Evolutionary conservation across 2,797 vertebrate species (phyloP), one percentile per base, ranked within the genome.

Genomic region (Rhabdophis nuchalis): DNA sequence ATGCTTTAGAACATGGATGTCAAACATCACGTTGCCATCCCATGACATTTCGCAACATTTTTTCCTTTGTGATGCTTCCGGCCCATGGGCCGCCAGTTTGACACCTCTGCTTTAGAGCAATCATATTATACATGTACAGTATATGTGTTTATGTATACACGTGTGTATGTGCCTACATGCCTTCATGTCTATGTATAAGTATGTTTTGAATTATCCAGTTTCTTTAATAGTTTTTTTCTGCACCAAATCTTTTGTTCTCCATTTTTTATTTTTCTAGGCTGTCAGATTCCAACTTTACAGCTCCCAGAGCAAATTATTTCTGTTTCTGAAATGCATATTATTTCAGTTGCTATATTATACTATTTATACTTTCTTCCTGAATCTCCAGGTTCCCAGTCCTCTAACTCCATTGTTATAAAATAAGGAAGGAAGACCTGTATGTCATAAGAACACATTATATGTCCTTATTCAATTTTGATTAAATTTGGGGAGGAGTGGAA

Each of bases 401-500:
- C 95, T 11, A 4, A 61, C 60, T 89, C 94, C 93, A 64, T 94
- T 58, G 72, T 94, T 95, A 96, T 96, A 92, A 96, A 96, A 95
- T 90, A 88, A 94, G 91, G 16, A 82, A 82, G 72, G 36, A 46
- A 82, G 46, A 82, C 18, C 72, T 82, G 72, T 82, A 82, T 82
- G 53, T 32, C 52, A 56, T 32, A 56, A 68, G 16, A 13, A 96
- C 93, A 94, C 96, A 94, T 88, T 87, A 23, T n/a, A 41, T 14
- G 29, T 95, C 94, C 72, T 92, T 58, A 3, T 96, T 97, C 94
- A 90, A n/a, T 96, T 97, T 90, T 91, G 94, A 82, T 93, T 29
- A 93, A 95, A 94, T 93, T 94, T 94, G 94, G 52, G 18, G 14
- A 72, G 16, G 14, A 72, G 7, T 93, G 94, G 89, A 36, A 96